A percentile compares a stretch with the other conserved stretches of the same genome.
Evolutionary conservation across 2,888 invertebrate genomes (phyloP).

Genomic region (Drosophila cognata): DNA sequence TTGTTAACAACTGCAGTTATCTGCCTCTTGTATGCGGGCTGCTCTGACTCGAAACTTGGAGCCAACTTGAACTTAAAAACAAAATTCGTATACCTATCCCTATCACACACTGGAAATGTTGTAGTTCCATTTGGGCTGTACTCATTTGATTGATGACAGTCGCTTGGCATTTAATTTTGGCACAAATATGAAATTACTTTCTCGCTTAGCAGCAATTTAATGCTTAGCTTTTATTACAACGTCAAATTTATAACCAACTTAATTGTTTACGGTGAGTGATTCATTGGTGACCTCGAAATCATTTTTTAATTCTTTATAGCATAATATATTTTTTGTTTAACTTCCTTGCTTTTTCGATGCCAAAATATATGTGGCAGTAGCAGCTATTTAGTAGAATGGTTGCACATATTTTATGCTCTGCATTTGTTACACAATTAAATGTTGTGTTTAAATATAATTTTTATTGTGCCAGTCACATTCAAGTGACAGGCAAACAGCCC

Average conservation of each 20-base stretch:
- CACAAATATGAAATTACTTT: slow-evolving; percentile 1
- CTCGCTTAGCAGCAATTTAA: background rate
- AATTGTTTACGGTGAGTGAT: background rate
- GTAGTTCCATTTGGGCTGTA: background rate
- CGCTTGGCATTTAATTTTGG: background rate
- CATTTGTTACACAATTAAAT: slow-evolving; percentile 26
- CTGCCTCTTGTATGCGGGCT: background rate
- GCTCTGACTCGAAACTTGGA: background rate
- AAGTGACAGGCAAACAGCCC: slow-evolving; percentile 8
- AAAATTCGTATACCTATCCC: background rate
- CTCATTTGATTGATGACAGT: background rate
- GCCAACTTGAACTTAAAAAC: background rate
- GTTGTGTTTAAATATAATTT: slow-evolving; percentile 73
- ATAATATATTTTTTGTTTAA: background rate
- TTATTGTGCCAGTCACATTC: slow-evolving; percentile 69
- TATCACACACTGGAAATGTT: background rate
- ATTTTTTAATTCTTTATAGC: background rate
- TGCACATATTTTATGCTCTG: background rate
- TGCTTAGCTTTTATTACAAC: background rate
- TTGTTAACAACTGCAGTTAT: slow-evolving; percentile 4
- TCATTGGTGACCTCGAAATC: background rate
- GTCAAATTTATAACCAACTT: background rate
- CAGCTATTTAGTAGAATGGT: background rate
- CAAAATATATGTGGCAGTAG: background rate
- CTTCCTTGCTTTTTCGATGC: background rate